Percentiles rank a stretch among this genome's conserved stretches.
phyloP scores from a whole-genome alignment of 2,797 vertebrate species.

The Enteromius fasciolatus region DNA sequence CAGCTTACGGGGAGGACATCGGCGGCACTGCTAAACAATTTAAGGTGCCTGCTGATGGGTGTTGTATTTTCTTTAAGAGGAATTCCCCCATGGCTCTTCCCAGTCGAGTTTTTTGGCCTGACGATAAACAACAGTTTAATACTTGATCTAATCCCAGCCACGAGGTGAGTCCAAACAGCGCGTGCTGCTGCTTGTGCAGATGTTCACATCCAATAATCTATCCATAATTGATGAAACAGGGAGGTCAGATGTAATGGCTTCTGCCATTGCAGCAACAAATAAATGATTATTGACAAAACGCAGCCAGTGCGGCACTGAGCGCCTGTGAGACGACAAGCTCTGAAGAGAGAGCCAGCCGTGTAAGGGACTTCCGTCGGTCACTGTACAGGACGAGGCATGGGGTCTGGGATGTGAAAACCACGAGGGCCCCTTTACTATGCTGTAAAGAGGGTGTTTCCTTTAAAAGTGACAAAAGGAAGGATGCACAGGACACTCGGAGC shows the following conservation, averaged over 20 bases:
- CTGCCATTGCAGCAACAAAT: slow-evolving; percentile 95
- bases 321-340: slow-evolving; percentile 79
- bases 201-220: slow-evolving; percentile 99
- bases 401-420: slow-evolving; percentile 27
- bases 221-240: slow-evolving; percentile 99
- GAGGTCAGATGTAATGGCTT: slow-evolving; percentile 99
- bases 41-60: slow-evolving; percentile 88
- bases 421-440: slow-evolving; percentile 32
- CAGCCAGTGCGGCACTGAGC: slow-evolving; percentile 88
- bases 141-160: slow-evolving; percentile 98
- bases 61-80: slow-evolving; percentile 81
- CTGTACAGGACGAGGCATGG: slow-evolving; percentile 54
- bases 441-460: slow-evolving; percentile 56
- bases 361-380: slow-evolving; percentile 55
- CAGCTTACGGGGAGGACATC: slow-evolving; percentile 78
- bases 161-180: slow-evolving; percentile 92
- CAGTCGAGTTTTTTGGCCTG: slow-evolving; percentile 92
- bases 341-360: slow-evolving; percentile 65
- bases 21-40: slow-evolving; percentile 82
- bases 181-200: slow-evolving; percentile 90
- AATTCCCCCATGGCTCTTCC: slow-evolving; percentile 85
- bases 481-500: slow-evolving; percentile 58
- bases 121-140: slow-evolving; percentile 99
- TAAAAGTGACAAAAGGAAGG: slow-evolving; percentile 48
- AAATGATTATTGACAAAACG: slow-evolving; percentile 99